Evolutionary conservation across 2,888 invertebrate species (phyloP).

Genomic region (Heteromurus nitidus): DNA sequence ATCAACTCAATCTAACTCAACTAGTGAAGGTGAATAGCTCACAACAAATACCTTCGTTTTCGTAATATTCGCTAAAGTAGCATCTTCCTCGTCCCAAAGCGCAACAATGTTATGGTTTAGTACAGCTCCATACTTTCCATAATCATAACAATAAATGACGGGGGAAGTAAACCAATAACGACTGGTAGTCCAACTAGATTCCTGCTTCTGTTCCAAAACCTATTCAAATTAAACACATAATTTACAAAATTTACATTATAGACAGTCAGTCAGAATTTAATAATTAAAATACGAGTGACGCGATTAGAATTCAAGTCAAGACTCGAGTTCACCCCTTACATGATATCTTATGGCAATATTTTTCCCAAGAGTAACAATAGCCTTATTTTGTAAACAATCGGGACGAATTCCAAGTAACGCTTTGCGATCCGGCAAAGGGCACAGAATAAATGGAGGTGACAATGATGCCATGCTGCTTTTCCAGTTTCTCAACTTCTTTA

Average conservation of each 20-base stretch:
- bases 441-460: conserved; percentile 71
- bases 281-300: background rate
- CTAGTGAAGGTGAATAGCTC: too few species aligned
- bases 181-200: conserved; percentile 70
- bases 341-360: conserved; percentile 72
- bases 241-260: background rate
- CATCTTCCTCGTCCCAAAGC: conserved; percentile 70
- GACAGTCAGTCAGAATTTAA: background rate
- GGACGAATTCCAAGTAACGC: conserved; percentile 67
- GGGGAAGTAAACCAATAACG: conserved; percentile 71
- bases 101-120: conserved; percentile 64
- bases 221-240: conserved; percentile 23
- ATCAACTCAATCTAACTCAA: background rate
- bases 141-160: conserved; percentile 70
- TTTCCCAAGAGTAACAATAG: conserved; percentile 69
- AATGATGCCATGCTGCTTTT: conserved; percentile 63
- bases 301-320: background rate
- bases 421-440: conserved; percentile 70
- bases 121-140: conserved; percentile 69
- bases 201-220: conserved; percentile 71
- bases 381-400: conserved; percentile 62
- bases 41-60: conserved; percentile 67
- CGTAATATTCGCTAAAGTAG: conserved; percentile 49
- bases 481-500: too few species aligned
- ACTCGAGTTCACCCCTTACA: conserved; percentile 52